Evolutionary conservation across 1,140 invertebrate species (phyloP).

Genomic region (Centruroides sculpturatus): DNA sequence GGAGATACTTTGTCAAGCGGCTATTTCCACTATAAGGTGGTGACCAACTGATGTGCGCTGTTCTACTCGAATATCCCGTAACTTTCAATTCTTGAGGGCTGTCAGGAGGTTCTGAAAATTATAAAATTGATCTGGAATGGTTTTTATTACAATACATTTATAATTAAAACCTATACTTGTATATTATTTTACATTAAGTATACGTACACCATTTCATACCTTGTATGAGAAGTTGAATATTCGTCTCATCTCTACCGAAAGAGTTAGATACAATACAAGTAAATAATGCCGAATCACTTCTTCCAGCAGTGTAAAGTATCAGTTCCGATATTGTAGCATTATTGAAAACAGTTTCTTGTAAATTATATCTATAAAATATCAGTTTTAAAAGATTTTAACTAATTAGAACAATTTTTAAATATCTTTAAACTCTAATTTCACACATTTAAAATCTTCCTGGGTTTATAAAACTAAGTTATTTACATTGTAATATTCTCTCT

Average conservation of each 20-base stretch:
- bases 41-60: conserved; percentile 25
- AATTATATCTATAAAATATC: conserved; percentile 9
- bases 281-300: conserved; percentile 32
- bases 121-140: background rate
- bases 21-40: conserved; percentile 30
- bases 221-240: conserved; percentile 32
- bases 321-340: conserved; percentile 20
- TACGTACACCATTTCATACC: conserved; percentile 20
- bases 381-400: background rate
- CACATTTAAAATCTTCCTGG: too few species aligned
- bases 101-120: conserved; percentile 28
- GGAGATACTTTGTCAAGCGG: conserved; percentile 23
- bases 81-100: conserved; percentile 24
- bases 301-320: conserved; percentile 22
- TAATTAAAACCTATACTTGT: background rate
- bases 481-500: too few species aligned
- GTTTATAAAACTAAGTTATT: too few species aligned
- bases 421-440: background rate
- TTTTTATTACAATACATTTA: background rate
- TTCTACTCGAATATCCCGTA: conserved; percentile 22
- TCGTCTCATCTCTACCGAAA: conserved; percentile 30
- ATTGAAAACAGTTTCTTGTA: conserved; percentile 13
- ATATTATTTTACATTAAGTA: background rate
- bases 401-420: background rate
- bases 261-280: conserved; percentile 30